Base-by-base conservation (phyloP, 1,140 invertebrate species). In the Drosophila murphyi region DNA sequence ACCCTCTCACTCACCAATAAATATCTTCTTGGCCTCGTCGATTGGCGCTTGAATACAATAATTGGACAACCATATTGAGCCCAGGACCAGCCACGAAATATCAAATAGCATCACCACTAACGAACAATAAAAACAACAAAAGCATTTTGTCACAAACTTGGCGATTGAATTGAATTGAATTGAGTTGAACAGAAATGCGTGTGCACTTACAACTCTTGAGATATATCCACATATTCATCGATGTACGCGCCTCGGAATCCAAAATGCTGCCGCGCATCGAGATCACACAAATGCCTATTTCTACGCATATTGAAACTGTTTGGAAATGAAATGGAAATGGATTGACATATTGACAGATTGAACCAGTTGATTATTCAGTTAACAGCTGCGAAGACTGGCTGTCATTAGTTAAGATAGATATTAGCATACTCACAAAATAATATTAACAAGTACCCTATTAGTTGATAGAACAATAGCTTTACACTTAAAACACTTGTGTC, bases 161-260 rank as follows among this genome's bases (percentile, higher is more conserved):
- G 1, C n/a, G 0, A 43, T n/a, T 3, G 3, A 2, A 4, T 43
- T 4, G 2, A 60, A 51, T 45, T 59, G n/a, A 59, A 28, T 34
- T 20, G 20, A 51, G 31, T 5, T 34, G 8, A 8, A 20, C 1
- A 20, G 20, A 20, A 20, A 20, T 20, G 20, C 20, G 20, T 45
- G 7, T 12, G 3, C 6, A 85, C 90, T 95, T 94, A 98, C 97
- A 94, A 47, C 97, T 93, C 92, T 97, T 94, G 63, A 96, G 91
- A 93, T 98, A 98, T 57, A 98, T 95, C 20, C 98, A 93, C 90
- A 97, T 96, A 92, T 97, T 96, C 94, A 97, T 97, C 64, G 95
- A 94, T 47, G 95, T 94, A 52, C 97, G 93, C 1, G 96, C 95
- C 32, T 94, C 93, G 1, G 95, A 96, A 81, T 97, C 95, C 59